Evolutionary conservation across 2,888 invertebrate genomes (phyloP).

Genomic region (Stomorhina lunata): DNA sequence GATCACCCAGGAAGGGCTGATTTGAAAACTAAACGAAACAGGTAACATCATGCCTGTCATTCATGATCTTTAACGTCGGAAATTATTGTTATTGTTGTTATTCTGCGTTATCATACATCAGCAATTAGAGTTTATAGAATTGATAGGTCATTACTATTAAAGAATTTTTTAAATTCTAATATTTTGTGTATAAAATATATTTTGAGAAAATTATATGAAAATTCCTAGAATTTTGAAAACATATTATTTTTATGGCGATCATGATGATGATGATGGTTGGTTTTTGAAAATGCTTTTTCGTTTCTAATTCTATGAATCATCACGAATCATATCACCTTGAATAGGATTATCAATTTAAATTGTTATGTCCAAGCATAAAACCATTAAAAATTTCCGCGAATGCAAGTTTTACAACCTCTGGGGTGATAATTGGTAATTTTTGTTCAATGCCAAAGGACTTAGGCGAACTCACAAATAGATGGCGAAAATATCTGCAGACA

Average conservation of each 20-base stretch:
- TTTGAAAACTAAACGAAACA: constrained; percentile 11
- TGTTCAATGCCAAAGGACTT: constrained; percentile 28
- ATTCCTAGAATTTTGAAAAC: constrained; percentile 8
- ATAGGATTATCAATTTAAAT: too few relatives aligned
- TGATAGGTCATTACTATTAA: neutral
- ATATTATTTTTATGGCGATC: neutral
- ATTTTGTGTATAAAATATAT: neutral
- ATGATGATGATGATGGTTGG: neutral
- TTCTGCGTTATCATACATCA: constrained; percentile 28
- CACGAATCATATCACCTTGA: constrained; percentile 5
- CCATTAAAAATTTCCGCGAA: constrained; percentile 2
- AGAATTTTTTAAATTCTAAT: neutral
- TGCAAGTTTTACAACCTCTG: neutral
- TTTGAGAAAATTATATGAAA: neutral
- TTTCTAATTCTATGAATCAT: constrained; percentile 13
- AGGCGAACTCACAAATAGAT: too few relatives aligned
- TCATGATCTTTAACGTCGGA: constrained; percentile 26
- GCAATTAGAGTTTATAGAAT: constrained; percentile 27
- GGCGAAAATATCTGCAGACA: neutral
- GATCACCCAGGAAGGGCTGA: constrained; percentile 52
- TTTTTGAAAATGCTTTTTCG: neutral
- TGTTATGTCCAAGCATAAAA: neutral
- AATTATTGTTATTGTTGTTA: constrained; percentile 12
- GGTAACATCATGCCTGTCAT: constrained; percentile 54
- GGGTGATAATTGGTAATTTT: constrained; percentile 28